Conservation (phyloP, 1,140 invertebrate genomes). For the Euura lappo region DNA sequence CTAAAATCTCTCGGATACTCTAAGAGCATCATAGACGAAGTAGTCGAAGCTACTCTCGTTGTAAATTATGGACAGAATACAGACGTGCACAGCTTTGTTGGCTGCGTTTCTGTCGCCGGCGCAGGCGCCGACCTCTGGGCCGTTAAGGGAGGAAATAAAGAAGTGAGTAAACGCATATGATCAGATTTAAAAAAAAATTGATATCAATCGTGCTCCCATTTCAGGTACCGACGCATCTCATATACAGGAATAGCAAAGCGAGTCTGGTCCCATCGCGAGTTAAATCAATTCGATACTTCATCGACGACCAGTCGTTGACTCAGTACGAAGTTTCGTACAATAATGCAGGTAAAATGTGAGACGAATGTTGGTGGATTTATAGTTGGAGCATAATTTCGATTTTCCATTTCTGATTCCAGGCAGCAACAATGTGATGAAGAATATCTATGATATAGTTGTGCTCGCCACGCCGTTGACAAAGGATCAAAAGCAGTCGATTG, state of each 20-base stretch:
- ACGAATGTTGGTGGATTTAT: too few species aligned
- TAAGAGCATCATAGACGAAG: constrained; percentile 63
- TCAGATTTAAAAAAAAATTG: background rate
- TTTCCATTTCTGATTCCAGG: constrained; percentile 29
- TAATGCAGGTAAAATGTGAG: constrained; percentile 27
- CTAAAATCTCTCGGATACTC: constrained; percentile 57
- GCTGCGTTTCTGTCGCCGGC: constrained; percentile 65
- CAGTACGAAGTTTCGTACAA: constrained; percentile 43
- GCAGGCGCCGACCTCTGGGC: constrained; percentile 64
- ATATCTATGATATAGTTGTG: constrained; percentile 67
- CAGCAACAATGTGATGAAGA: constrained; percentile 26
- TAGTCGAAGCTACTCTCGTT: constrained; percentile 62
- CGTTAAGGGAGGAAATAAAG: constrained; percentile 69
- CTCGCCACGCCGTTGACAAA: constrained; percentile 64
- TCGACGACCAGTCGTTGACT: constrained; percentile 13
- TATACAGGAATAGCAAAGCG: constrained; percentile 48
- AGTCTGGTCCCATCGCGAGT: constrained; percentile 50
- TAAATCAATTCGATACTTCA: constrained; percentile 40
- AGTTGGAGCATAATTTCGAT: too few species aligned
- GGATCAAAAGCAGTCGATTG: constrained; percentile 48
- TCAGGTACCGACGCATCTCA: constrained; percentile 49
- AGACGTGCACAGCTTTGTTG: constrained; percentile 68
- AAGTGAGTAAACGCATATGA: constrained; percentile 52
- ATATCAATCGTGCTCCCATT: constrained; percentile 22
- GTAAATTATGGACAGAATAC: constrained; percentile 72